These are phyloP conservation scores for Shinisaurus crocodilurus DNA, from an alignment of 2,113 vertebrate genomes.

Conservation along the genomic window DNA sequence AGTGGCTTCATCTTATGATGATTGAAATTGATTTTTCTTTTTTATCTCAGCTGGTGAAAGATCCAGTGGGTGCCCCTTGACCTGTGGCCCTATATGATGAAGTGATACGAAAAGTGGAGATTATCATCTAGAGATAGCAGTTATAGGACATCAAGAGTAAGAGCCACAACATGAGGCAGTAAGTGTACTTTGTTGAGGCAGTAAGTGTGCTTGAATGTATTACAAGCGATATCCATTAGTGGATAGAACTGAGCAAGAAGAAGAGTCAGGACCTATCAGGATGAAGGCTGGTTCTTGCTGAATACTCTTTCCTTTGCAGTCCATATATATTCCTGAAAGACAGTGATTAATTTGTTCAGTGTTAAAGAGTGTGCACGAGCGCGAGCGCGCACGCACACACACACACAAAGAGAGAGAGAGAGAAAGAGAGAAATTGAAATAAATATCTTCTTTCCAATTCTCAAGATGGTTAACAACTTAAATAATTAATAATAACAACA, in stretches of 20 bases:
- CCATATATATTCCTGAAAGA: not conserved
- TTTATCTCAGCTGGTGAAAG: constrained; percentile 57
- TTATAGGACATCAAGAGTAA: constrained; percentile 30
- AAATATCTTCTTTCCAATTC: not conserved
- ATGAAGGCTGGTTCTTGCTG: not conserved
- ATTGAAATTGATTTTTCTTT: constrained; percentile 74
- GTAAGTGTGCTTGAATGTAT: not conserved
- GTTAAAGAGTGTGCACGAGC: too few relatives aligned
- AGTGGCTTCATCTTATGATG: constrained; percentile 71
- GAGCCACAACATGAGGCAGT: not conserved
- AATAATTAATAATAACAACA: not conserved
- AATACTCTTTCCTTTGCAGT: not conserved
- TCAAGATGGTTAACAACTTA: not conserved
- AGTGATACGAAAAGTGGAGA: constrained; percentile 53
- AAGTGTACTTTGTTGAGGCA: not conserved
- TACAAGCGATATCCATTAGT: not conserved
- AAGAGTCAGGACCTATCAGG: not conserved
- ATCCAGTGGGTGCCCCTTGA: constrained; percentile 65
- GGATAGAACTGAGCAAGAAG: not conserved
- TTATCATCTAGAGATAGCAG: constrained; percentile 49
- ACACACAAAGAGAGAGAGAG: too few relatives aligned
- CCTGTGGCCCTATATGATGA: constrained; percentile 63
- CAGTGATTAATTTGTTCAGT: not conserved
- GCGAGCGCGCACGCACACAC: not conserved
- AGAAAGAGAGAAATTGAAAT: too few relatives aligned